Evolutionary conservation across 2,113 vertebrate species (phyloP).

Genomic region (Cervus canadensis): DNA sequence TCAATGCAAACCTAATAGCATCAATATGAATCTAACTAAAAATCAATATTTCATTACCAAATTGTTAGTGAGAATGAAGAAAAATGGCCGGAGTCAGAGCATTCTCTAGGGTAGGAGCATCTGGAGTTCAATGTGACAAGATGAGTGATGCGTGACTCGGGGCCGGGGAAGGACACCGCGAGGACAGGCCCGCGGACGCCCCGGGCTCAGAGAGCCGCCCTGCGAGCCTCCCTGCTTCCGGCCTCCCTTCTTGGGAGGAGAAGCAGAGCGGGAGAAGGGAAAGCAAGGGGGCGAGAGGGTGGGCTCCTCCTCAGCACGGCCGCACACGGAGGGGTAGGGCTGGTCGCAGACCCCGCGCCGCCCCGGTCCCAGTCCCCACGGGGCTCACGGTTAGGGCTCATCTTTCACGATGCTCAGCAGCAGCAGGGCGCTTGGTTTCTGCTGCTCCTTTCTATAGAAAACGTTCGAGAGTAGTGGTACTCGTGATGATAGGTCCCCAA

Average conservation of each 20-base stretch:
- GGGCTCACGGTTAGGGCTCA: neutral
- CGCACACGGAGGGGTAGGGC: accelerated
- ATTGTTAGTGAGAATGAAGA: constrained; percentile 99
- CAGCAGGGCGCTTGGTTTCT: accelerated
- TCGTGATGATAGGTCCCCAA: accelerated
- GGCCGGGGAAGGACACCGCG: constrained; percentile 95
- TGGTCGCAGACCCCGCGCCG: accelerated
- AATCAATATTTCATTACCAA: constrained; percentile 99
- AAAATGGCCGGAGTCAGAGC: constrained; percentile 94
- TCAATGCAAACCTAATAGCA: constrained; percentile 99
- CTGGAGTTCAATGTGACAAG: constrained; percentile 99
- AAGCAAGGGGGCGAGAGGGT: neutral
- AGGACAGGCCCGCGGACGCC: constrained; percentile 93
- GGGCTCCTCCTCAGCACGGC: neutral
- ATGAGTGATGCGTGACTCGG: constrained; percentile 97
- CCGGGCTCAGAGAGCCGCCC: constrained; percentile 71
- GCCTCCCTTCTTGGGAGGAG: constrained; percentile 62
- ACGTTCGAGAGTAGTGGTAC: accelerated
- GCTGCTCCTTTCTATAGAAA: neutral
- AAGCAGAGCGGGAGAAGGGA: constrained; percentile 46
- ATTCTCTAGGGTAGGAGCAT: constrained; percentile 98
- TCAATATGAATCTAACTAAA: constrained; percentile 99
- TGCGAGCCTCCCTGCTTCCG: neutral
- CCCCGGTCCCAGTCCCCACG: accelerated
- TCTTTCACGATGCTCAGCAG: accelerated